Conservation (phyloP, 2,888 invertebrate genomes). For the Polia nebulosa region DNA sequence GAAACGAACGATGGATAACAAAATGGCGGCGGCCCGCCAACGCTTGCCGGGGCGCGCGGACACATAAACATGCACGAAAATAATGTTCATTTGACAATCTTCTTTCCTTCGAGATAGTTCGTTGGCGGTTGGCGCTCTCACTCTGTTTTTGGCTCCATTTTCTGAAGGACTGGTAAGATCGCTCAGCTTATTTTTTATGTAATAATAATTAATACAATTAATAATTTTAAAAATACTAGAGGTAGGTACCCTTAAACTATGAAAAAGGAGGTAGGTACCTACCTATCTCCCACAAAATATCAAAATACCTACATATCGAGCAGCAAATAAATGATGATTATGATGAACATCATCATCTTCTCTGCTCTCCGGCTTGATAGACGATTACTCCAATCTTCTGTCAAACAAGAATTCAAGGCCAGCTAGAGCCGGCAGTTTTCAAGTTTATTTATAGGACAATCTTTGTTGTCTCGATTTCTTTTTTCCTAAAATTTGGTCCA, state of each 20-base stretch:
- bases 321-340: slow-evolving; percentile 1
- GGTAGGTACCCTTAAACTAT: no score
- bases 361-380: no score
- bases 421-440: background rate
- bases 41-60: slow-evolving; percentile 48
- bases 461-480: background rate
- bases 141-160: slow-evolving; percentile 44
- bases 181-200: background rate
- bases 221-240: background rate
- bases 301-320: background rate
- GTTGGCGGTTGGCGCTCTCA: slow-evolving; percentile 57
- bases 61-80: slow-evolving; percentile 18
- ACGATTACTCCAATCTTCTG: slow-evolving; percentile 22
- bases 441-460: background rate
- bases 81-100: slow-evolving; percentile 70
- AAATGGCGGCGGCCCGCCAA: slow-evolving; percentile 80
- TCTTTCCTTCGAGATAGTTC: slow-evolving; percentile 74
- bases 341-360: background rate
- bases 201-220: background rate
- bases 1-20: slow-evolving; percentile 74
- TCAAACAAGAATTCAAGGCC: background rate
- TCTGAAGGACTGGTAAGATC: slow-evolving; percentile 57
- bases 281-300: background rate
- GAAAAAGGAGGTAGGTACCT: no score
- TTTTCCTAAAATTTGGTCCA: background rate